These are phyloP conservation scores for Tetraneura akinire DNA, from an alignment of 1,140 invertebrate genomes.

Conservation along the genomic window DNA sequence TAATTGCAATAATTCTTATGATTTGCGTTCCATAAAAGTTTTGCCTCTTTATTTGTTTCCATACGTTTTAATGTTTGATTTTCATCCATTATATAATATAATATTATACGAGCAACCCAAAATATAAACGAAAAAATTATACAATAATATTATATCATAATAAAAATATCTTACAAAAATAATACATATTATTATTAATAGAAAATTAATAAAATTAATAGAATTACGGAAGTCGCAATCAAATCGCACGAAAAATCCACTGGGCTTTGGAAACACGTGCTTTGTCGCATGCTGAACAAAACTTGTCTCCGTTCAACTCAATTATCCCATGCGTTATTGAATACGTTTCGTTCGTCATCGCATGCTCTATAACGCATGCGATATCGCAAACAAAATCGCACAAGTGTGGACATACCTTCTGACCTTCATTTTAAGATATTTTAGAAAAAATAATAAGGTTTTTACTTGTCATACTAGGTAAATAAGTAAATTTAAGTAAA, in stretches of 20 bases:
- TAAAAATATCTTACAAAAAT: too few relatives aligned
- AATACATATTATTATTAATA: too few relatives aligned
- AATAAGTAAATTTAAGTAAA: too few relatives aligned
- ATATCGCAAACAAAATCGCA: conserved; percentile 19
- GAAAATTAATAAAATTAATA: conserved; percentile 10
- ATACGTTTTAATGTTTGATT: too few relatives aligned
- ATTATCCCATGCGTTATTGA: conserved; percentile 1
- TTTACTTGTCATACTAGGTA: too few relatives aligned
- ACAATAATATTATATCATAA: background rate
- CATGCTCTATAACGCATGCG: conserved; percentile 22
- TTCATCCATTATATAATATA: too few relatives aligned
- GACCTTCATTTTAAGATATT: too few relatives aligned
- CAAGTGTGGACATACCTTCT: conserved; percentile 14
- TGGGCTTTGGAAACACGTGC: conserved; percentile 25
- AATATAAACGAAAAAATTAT: background rate
- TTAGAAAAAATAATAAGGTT: too few relatives aligned
- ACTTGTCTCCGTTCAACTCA: conserved; percentile 19
- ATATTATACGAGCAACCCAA: too few relatives aligned
- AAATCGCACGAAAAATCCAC: conserved; percentile 27
- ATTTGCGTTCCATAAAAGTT: conserved; percentile 10
- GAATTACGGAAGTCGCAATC: conserved; percentile 14
- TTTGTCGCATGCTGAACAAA: conserved; percentile 18
- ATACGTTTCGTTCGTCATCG: conserved; percentile 8
- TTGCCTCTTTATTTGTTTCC: too few relatives aligned
- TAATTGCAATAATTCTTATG: conserved; percentile 25